Evolutionary conservation across 2,888 invertebrate genomes (phyloP).

Genomic region (Choreutis nemorana): DNA sequence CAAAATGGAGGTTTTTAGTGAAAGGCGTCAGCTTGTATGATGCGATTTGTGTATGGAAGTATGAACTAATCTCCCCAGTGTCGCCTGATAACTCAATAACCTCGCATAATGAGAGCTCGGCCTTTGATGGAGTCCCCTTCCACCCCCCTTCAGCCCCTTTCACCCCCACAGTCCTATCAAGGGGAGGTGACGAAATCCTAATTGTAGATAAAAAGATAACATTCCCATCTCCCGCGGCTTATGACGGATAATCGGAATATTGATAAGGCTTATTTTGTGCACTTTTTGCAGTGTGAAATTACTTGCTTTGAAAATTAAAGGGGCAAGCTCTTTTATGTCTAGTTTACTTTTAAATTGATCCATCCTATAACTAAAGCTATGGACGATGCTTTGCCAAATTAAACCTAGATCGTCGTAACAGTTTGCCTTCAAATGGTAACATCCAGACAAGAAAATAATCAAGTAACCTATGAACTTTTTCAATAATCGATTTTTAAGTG

Average conservation of each 20-base stretch:
- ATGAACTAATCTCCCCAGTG: conserved; percentile 62
- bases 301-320: conserved; percentile 12
- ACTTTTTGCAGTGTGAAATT: conserved; percentile 5
- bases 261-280: conserved; percentile 22
- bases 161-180: conserved; percentile 5
- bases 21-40: conserved; percentile 67
- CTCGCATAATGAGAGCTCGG: conserved; percentile 55
- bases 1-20: conserved; percentile 58
- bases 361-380: too few species aligned
- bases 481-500: too few species aligned
- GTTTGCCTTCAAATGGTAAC: conserved; percentile 6
- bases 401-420: too few species aligned
- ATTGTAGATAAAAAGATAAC: conserved; percentile 67
- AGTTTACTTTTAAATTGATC: too few species aligned
- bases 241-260: conserved; percentile 21
- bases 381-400: too few species aligned
- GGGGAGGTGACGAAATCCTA: conserved; percentile 62
- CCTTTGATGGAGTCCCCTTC: conserved; percentile 45
- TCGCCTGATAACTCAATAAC: conserved; percentile 64
- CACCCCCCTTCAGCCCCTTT: conserved; percentile 11
- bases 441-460: conserved; percentile 5
- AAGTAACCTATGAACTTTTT: too few species aligned
- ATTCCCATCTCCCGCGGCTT: conserved; percentile 23
- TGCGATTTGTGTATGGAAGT: conserved; percentile 65
- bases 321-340: too few species aligned